Conservation (phyloP, 2,113 vertebrate genomes). For the Speoplatyrhinus poulsoni region DNA sequence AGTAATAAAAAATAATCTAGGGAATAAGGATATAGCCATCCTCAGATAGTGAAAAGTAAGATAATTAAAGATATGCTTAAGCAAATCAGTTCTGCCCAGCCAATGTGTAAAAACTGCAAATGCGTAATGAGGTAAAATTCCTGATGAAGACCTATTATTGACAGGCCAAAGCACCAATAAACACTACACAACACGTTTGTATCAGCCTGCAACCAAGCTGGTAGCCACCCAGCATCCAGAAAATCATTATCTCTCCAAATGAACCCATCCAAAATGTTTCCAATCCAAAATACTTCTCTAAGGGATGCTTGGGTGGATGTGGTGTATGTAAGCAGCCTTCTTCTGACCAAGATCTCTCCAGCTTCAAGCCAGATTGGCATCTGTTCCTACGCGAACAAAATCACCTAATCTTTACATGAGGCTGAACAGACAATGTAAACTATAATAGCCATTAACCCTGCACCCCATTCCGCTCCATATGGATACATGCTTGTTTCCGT, state of each 20-base stretch:
- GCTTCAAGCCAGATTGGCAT: conserved; percentile 50
- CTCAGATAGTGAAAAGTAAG: conserved; percentile 18
- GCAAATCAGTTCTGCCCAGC: conserved; percentile 17
- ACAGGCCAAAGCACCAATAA: conserved; percentile 30
- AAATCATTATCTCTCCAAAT: conserved; percentile 3
- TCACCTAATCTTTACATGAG: conserved; percentile 45
- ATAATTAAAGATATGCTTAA: background rate
- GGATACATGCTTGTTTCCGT: conserved; percentile 24
- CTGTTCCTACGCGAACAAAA: conserved; percentile 48
- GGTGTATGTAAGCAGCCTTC: conserved; percentile 7
- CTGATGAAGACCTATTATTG: conserved; percentile 44
- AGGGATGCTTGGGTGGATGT: conserved; percentile 21
- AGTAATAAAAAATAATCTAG: background rate
- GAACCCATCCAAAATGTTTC: background rate
- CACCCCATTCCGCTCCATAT: conserved; percentile 14
- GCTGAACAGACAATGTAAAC: conserved; percentile 44
- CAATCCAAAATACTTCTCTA: background rate
- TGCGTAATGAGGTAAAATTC: conserved; percentile 46
- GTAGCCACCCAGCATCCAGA: background rate
- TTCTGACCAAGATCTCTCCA: conserved; percentile 35
- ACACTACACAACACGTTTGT: conserved; percentile 36
- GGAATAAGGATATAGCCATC: background rate
- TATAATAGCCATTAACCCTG: conserved; percentile 28
- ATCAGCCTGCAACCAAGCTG: background rate
- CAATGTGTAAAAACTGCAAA: conserved; percentile 21